These are phyloP conservation scores for Syngnathus acus DNA, from an alignment of 2,797 vertebrate genomes.

Conservation along the genomic window DNA sequence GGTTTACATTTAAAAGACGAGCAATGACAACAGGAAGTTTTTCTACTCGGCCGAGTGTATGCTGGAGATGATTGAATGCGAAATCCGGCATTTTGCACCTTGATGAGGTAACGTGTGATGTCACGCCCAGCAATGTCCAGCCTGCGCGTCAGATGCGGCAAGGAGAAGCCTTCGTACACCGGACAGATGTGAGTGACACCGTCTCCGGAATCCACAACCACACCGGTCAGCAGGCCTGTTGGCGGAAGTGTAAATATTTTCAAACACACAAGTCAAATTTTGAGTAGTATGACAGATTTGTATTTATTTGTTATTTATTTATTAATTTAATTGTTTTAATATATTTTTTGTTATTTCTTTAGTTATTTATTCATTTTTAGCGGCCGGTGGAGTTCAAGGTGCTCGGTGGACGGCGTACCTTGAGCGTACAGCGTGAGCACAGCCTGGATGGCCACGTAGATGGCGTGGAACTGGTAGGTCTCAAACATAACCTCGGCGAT, in stretches of 20 bases:
- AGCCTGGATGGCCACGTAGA: conserved; percentile 78
- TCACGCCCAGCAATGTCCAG: conserved; percentile 78
- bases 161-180: conserved; percentile 73
- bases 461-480: conserved; percentile 73
- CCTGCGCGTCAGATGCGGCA: conserved; percentile 74
- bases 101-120: conserved; percentile 78
- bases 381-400: too few species aligned
- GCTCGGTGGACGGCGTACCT: conserved; percentile 40
- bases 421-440: conserved; percentile 80
- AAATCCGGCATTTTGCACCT: conserved; percentile 40
- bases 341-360: too few species aligned
- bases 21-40: too few species aligned
- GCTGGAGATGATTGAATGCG: too few species aligned
- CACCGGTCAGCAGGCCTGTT: conserved; percentile 70
- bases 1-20: too few species aligned
- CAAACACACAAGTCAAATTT: too few species aligned
- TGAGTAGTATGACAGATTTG: too few species aligned
- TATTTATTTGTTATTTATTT: too few species aligned
- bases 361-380: too few species aligned
- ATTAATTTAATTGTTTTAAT: too few species aligned
- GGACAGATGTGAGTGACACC: conserved; percentile 78
- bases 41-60: too few species aligned
- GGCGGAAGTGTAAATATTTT: too few species aligned
- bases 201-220: conserved; percentile 75
- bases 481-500: conserved; percentile 78